Evolutionary conservation across 2,797 vertebrate genomes (phyloP).

Genomic region (Halcyon smyrnensis): DNA sequence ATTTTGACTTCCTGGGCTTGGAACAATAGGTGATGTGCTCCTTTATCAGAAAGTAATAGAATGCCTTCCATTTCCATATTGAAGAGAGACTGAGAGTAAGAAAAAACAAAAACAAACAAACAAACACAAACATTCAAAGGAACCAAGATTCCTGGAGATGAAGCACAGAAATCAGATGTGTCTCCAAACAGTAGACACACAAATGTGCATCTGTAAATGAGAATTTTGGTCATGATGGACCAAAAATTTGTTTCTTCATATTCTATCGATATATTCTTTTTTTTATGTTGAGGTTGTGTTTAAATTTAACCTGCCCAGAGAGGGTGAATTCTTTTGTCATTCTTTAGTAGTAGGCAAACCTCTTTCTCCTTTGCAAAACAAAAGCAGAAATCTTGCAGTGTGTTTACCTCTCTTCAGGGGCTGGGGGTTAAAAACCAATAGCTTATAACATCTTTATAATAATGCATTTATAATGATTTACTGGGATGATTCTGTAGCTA

Average conservation of each 20-base stretch:
- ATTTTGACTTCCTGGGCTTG: not conserved
- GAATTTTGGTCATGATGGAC: not conserved
- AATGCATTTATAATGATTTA: constrained; percentile 88
- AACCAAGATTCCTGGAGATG: not conserved
- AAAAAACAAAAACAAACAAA: not conserved
- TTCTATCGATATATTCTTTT: not conserved
- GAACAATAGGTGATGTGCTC: not conserved
- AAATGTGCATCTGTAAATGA: not conserved
- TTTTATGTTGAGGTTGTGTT: constrained; percentile 48
- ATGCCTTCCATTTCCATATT: not conserved
- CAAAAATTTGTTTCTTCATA: not conserved
- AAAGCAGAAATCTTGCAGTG: constrained; percentile 69
- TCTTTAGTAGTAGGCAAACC: constrained; percentile 66
- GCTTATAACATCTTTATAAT: constrained; percentile 84
- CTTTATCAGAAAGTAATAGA: constrained; percentile 16
- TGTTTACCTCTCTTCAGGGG: constrained; percentile 80
- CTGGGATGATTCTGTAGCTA: constrained; percentile 79
- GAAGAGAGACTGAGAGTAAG: not conserved
- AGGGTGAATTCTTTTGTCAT: constrained; percentile 65
- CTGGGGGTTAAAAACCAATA: constrained; percentile 81
- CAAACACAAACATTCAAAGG: not conserved
- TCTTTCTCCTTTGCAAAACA: constrained; percentile 67
- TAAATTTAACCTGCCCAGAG: constrained; percentile 52
- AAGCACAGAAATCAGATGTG: not conserved
- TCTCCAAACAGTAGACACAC: not conserved